Base-by-base conservation (phyloP, 1,140 invertebrate species). In the Aporrectodea caliginosa region DNA sequence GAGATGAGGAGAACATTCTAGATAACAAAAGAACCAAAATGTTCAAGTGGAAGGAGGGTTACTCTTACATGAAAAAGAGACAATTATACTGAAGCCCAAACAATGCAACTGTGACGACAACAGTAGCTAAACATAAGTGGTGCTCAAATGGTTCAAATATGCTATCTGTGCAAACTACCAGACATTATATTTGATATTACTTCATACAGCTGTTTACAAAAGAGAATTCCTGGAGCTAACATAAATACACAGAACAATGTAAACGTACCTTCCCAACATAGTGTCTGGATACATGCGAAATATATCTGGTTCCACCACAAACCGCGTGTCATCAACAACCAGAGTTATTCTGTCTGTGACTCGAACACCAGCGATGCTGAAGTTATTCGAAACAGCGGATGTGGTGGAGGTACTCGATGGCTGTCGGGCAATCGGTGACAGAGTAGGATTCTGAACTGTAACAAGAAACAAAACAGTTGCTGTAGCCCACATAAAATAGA, bases 1-100 rank as follows among this genome's bases (percentile, higher is more conserved):
- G 90, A 71, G 95, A 94, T 27, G 95, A 94, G 86, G 94, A 95
- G 86, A 98, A 98, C 97, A 99, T 99, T 84, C 96, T 93, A n/a
- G 6, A 43, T n/a, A n/a, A n/a, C n/a, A n/a, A n/a, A n/a, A n/a
- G n/a, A n/a, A n/a, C n/a, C n/a, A n/a, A n/a, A n/a, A n/a, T n/a
- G n/a, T n/a, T n/a, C n/a, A n/a, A n/a, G n/a, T n/a, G n/a, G n/a
- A n/a, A n/a, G n/a, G n/a, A n/a, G n/a, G n/a, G n/a, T n/a, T n/a
- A n/a, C n/a, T n/a, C n/a, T n/a, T n/a, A n/a, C n/a, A n/a, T n/a
- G n/a, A n/a, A n/a, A n/a, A n/a, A n/a, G n/a, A n/a, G n/a, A n/a
- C n/a, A n/a, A n/a, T n/a, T n/a, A n/a, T n/a, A n/a, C n/a, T n/a
- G n/a, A n/a, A n/a, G n/a, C n/a, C n/a, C n/a, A n/a, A 75, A 12